phyloP scores from a whole-genome alignment of 2,888 invertebrate species.

The Leucophora obtusa region DNA sequence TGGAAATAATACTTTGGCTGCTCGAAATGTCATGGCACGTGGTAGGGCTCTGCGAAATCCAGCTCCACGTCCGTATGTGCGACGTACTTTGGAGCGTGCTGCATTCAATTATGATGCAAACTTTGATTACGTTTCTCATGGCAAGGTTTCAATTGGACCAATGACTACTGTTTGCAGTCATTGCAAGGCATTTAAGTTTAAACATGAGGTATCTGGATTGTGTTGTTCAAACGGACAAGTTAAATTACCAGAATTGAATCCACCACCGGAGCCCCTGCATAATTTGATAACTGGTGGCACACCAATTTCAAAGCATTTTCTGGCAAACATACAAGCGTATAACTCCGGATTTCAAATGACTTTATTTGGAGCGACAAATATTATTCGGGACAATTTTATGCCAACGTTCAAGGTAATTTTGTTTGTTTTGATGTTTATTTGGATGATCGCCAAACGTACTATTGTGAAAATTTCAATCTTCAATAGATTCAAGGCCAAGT shows the following conservation, averaged over 20 bases:
- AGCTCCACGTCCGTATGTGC: slow-evolving; percentile 31
- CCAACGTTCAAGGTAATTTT: too few species aligned
- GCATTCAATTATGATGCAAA: background rate
- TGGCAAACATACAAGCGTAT: too few species aligned
- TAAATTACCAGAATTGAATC: slow-evolving; percentile 30
- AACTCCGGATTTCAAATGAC: too few species aligned
- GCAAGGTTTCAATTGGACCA: slow-evolving; percentile 20
- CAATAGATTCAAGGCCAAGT: too few species aligned
- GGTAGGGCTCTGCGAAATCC: slow-evolving; percentile 2
- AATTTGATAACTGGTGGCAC: slow-evolving; percentile 10
- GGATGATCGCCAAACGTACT: too few species aligned
- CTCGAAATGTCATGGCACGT: slow-evolving; percentile 13
- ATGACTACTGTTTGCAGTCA: slow-evolving; percentile 24
- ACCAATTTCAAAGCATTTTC: background rate
- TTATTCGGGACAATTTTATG: too few species aligned
- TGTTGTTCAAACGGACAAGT: slow-evolving; percentile 37
- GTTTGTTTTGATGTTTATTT: too few species aligned
- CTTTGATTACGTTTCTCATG: slow-evolving; percentile 23
- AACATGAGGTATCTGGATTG: slow-evolving; percentile 33
- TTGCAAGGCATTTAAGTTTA: slow-evolving; percentile 32
- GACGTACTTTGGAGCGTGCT: slow-evolving; percentile 37
- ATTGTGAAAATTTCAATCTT: too few species aligned
- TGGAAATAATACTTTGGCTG: slow-evolving; percentile 31
- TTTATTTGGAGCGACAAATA: too few species aligned
- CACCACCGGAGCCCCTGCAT: slow-evolving; percentile 39